phyloP scores from a whole-genome alignment of 35 echinoderm and acorn worm species.

The Patiria miniata region DNA sequence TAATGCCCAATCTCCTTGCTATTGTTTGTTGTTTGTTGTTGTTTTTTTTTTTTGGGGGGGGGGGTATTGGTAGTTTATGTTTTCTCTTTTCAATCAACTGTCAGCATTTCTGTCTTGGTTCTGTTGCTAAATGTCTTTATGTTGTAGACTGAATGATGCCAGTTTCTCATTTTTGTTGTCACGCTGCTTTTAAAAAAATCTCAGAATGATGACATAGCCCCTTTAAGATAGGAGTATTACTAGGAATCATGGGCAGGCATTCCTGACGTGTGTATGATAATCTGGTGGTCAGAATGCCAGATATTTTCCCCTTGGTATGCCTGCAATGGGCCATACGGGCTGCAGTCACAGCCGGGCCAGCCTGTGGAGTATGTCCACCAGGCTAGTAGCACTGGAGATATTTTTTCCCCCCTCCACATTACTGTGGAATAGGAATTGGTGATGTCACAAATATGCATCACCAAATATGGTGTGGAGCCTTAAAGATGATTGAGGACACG shows the following conservation, averaged over 20 bases:
- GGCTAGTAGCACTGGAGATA: neutral
- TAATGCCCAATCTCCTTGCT: too few species aligned
- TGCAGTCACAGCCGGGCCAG: neutral
- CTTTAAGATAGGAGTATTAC: neutral
- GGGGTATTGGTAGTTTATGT: too few species aligned
- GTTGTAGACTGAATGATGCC: too few species aligned
- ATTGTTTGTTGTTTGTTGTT: too few species aligned
- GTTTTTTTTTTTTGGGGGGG: too few species aligned
- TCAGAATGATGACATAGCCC: neutral
- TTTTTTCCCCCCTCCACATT: neutral
- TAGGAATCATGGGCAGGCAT: neutral
- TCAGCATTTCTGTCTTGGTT: too few species aligned
- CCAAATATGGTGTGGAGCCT: neutral
- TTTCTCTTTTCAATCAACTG: too few species aligned
- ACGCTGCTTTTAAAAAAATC: too few species aligned
- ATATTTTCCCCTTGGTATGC: slow-evolving; percentile 10
- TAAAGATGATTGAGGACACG: too few species aligned
- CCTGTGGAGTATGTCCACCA: slow-evolving; percentile 4
- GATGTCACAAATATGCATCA: slow-evolving; percentile 23
- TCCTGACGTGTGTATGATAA: slow-evolving; percentile 10
- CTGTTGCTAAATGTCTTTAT: too few species aligned
- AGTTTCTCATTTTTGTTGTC: too few species aligned
- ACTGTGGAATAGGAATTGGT: neutral
- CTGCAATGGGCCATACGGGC: neutral
- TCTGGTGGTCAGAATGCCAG: slow-evolving; percentile 16